Percentiles rank a stretch among this genome's conserved stretches.
Evolutionary conservation across 92 coral and sea anemone genomes (phyloP).

Genomic region (Porites divaricata): DNA sequence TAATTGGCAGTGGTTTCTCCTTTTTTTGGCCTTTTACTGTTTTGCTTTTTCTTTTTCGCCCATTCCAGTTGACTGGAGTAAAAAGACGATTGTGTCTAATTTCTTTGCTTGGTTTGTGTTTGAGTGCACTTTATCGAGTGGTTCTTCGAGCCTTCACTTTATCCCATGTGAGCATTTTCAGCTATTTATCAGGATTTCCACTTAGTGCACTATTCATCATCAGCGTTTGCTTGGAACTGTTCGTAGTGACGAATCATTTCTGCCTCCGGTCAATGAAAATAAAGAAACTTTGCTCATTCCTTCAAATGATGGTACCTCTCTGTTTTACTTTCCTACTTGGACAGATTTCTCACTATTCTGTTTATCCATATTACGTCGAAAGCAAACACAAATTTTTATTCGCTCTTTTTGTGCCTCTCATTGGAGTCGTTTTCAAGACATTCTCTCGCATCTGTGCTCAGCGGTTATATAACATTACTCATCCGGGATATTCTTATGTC

Average conservation of each 20-base stretch:
- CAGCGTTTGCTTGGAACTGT: not conserved
- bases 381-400: too few species aligned
- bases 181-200: not conserved
- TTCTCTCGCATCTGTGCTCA: not conserved
- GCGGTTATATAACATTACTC: not conserved
- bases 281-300: not conserved
- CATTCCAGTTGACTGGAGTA: not conserved
- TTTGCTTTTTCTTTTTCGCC: not conserved
- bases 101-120: not conserved
- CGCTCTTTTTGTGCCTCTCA: not conserved
- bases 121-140: not conserved
- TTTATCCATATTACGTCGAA: not conserved
- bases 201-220: not conserved
- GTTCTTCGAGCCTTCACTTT: not conserved
- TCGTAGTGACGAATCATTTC: not conserved
- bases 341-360: not conserved
- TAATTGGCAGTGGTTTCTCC: not conserved
- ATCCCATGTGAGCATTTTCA: not conserved
- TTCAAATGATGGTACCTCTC: not conserved
- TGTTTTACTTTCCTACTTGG: not conserved
- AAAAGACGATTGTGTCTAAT: not conserved
- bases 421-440: not conserved
- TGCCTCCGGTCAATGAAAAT: not conserved
- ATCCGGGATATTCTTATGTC: not conserved
- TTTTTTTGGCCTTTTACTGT: not conserved